Conservation (phyloP, 1,140 invertebrate genomes). For the Scaptomyza montana region DNA sequence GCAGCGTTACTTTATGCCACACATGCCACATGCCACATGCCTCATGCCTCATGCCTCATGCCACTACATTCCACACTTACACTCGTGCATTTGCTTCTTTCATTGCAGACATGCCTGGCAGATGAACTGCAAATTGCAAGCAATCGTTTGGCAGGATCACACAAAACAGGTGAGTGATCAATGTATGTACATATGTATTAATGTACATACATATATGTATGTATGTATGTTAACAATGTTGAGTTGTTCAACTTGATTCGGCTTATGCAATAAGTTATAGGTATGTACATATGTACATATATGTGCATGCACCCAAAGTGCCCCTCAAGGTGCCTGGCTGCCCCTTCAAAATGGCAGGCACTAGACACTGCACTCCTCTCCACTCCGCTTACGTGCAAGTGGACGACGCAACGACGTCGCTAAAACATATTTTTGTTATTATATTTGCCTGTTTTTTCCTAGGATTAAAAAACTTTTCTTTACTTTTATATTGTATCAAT, state of each 20-base stretch:
- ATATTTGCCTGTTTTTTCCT: background rate
- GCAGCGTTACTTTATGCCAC: background rate
- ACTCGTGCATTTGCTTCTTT: conserved; percentile 18
- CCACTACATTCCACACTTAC: conserved; percentile 31
- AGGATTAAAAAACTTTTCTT: background rate
- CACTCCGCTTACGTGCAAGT: background rate
- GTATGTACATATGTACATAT: too few species aligned
- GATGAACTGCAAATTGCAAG: conserved; percentile 52
- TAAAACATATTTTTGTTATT: background rate
- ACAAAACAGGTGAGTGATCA: conserved; percentile 62
- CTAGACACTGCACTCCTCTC: conserved; percentile 6
- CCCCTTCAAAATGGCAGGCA: conserved; percentile 18
- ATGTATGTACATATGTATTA: background rate
- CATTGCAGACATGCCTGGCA: conserved; percentile 72
- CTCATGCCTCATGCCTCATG: conserved; percentile 26
- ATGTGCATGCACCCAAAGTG: too few species aligned
- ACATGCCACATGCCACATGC: conserved; percentile 27
- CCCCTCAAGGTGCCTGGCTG: conserved; percentile 13
- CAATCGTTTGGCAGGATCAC: conserved; percentile 72
- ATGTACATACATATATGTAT: too few species aligned
- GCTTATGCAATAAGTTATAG: background rate
- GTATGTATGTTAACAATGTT: background rate
- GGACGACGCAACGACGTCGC: background rate
- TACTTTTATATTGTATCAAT: too few species aligned
- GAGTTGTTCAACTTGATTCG: too few species aligned